Evolutionary conservation across 2,113 vertebrate species (phyloP).

Genomic region (Poicephalus meyeri): DNA sequence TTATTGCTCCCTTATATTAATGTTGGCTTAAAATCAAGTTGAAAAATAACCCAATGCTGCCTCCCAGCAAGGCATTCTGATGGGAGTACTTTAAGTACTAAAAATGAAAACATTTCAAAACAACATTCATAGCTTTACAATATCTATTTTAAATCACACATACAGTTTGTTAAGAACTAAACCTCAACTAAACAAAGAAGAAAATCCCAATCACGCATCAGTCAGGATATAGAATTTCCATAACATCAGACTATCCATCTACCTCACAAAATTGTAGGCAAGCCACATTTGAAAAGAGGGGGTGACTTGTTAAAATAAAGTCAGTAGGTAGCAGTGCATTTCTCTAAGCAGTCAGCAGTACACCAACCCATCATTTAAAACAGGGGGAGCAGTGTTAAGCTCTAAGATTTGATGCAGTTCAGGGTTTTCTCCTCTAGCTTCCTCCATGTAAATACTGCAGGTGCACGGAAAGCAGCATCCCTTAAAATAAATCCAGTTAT

Average conservation of each 20-base stretch:
- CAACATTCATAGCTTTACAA: neutral
- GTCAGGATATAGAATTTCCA: neutral
- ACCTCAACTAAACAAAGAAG: neutral
- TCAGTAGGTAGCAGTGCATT: neutral
- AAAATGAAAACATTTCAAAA: neutral
- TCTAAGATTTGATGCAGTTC: neutral
- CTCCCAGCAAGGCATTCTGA: neutral
- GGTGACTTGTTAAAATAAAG: neutral
- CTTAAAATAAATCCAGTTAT: neutral
- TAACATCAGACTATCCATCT: neutral
- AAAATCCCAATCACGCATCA: neutral
- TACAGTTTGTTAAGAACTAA: neutral
- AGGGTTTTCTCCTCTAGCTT: neutral
- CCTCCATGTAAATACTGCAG: neutral
- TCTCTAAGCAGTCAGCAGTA: neutral
- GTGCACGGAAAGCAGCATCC: neutral
- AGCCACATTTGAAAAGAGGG: neutral
- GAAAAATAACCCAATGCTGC: neutral
- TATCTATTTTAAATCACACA: neutral
- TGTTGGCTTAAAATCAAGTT: too few species aligned
- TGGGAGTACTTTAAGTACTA: neutral
- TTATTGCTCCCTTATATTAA: neutral
- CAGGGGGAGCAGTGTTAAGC: neutral
- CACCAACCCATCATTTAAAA: neutral
- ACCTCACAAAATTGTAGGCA: neutral